phyloP scores from a whole-genome alignment of 37 sponge, comb jelly and placozoan species.

The Cliona cf. orientalis region DNA sequence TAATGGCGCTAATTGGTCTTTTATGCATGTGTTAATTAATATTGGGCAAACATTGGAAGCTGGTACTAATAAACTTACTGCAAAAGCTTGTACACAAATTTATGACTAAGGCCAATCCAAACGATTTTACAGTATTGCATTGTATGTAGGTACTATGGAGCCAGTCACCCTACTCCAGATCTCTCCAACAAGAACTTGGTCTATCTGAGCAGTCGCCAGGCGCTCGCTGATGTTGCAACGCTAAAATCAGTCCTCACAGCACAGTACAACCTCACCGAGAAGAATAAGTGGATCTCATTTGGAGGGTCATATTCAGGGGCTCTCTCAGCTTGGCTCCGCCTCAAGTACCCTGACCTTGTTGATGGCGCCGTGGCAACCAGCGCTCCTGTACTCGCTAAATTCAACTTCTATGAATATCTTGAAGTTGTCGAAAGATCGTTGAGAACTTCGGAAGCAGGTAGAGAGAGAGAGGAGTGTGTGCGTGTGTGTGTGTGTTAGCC shows the following conservation, averaged over 20 bases:
- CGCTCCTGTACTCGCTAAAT: conserved; percentile 75
- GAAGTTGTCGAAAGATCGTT: conserved; percentile 84
- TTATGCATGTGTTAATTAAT: too few relatives aligned
- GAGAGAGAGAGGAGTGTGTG: too few relatives aligned
- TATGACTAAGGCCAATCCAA: too few relatives aligned
- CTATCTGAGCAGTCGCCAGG: conserved; percentile 87
- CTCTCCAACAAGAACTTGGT: conserved; percentile 38
- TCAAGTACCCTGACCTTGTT: conserved; percentile 75
- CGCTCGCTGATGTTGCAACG: conserved; percentile 79
- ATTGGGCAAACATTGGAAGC: too few relatives aligned
- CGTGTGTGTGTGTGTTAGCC: conserved; percentile 16
- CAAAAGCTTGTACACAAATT: too few relatives aligned
- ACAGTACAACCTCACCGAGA: conserved; percentile 54
- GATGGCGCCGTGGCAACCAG: conserved; percentile 85
- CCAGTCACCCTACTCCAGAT: conserved; percentile 81
- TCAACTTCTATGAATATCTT: conserved; percentile 78
- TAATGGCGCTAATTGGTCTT: not conserved
- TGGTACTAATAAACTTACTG: too few relatives aligned
- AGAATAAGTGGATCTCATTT: conserved; percentile 79
- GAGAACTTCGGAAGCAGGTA: conserved; percentile 35
- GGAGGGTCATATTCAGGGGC: conserved; percentile 92
- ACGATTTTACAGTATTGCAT: too few relatives aligned
- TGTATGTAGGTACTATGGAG: conserved; percentile 78
- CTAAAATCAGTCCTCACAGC: conserved; percentile 47
- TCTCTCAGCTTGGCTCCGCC: conserved; percentile 83